These are phyloP conservation scores for Eriocheir sinensis DNA, from an alignment of 1,140 invertebrate genomes.

Conservation along the genomic window DNA sequence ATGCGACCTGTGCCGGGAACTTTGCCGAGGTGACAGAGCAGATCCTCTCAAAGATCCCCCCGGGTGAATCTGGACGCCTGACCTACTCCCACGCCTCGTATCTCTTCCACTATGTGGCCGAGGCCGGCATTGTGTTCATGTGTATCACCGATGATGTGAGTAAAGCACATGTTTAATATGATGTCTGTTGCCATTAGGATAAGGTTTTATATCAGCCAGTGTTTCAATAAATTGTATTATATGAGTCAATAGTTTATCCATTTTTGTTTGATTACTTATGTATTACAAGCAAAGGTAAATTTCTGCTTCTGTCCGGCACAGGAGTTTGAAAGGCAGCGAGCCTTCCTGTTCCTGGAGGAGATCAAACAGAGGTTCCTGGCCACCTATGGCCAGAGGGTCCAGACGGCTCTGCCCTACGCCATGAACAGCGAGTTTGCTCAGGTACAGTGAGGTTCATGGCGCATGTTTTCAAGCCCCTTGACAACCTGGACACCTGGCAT, in stretches of 20 bases:
- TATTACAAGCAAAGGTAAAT: not conserved
- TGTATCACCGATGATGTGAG: conserved; percentile 98
- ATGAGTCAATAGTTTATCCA: too few relatives aligned
- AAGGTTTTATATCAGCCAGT: not conserved
- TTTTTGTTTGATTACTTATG: not conserved
- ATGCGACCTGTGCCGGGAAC: conserved; percentile 95
- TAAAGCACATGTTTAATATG: not conserved
- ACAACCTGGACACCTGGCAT: too few relatives aligned
- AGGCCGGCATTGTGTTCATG: conserved; percentile 94
- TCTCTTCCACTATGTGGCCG: conserved; percentile 94
- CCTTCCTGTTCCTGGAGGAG: conserved; percentile 94
- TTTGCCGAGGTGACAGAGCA: conserved; percentile 97
- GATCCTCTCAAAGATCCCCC: conserved; percentile 91
- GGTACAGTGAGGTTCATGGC: conserved; percentile 84
- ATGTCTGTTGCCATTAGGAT: not conserved
- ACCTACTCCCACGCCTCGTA: conserved; percentile 96
- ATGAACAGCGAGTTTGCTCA: conserved; percentile 97
- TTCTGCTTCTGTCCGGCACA: conserved; percentile 83
- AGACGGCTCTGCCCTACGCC: conserved; percentile 93
- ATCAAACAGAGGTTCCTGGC: conserved; percentile 93
- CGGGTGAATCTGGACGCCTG: conserved; percentile 90
- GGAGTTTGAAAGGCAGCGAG: conserved; percentile 95
- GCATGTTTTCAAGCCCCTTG: not conserved
- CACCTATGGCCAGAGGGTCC: conserved; percentile 90
- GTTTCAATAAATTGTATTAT: too few relatives aligned